Conservation (phyloP, 2,888 invertebrate genomes). For the Cremastobaeus sp. region DNA sequence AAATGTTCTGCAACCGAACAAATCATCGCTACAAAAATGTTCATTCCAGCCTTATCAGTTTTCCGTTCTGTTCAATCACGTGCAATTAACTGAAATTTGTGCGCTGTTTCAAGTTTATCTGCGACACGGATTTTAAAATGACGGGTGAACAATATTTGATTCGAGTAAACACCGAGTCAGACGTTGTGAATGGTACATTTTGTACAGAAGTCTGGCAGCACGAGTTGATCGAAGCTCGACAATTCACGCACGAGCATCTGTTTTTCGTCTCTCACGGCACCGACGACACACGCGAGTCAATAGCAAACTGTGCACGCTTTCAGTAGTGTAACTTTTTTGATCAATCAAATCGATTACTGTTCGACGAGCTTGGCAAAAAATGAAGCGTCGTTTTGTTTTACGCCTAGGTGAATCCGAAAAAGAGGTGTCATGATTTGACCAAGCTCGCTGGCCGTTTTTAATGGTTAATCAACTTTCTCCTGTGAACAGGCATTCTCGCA, state of each 20-base stretch:
- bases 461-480: constrained; percentile 47
- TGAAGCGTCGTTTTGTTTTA: background rate
- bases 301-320: constrained; percentile 40
- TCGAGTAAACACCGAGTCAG: background rate
- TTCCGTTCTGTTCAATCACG: constrained; percentile 50
- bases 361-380: constrained; percentile 33
- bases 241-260: constrained; percentile 21
- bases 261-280: constrained; percentile 14
- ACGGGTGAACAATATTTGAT: constrained; percentile 10
- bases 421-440: constrained; percentile 19
- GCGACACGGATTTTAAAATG: constrained; percentile 13
- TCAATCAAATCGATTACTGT: constrained; percentile 20
- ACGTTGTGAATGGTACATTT: constrained; percentile 23
- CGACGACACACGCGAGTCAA: constrained; percentile 25
- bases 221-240: background rate
- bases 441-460: constrained; percentile 25
- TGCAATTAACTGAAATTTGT: constrained; percentile 36
- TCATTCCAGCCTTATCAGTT: constrained; percentile 43
- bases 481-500: constrained; percentile 47
- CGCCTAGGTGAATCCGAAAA: background rate
- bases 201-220: no score
- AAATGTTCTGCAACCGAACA: constrained; percentile 10
- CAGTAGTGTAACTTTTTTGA: constrained; percentile 8
- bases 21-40: constrained; percentile 21
- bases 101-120: constrained; percentile 15